Base-by-base conservation (phyloP, 2,888 invertebrate species). In the Agrilus mali region DNA sequence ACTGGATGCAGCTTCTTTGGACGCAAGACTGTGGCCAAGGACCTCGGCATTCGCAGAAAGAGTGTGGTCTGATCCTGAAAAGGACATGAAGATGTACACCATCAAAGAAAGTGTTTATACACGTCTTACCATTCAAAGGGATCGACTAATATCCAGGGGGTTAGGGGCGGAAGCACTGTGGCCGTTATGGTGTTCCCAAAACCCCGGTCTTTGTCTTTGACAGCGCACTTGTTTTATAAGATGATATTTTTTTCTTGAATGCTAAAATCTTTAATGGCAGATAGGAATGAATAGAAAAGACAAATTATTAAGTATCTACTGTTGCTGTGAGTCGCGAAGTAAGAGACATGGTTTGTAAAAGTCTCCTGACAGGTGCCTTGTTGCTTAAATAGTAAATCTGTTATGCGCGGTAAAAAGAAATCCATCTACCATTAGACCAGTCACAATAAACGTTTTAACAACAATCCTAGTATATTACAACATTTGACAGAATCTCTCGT, bases 1-100 rank as follows among this genome's bases (percentile, higher is more conserved):
- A 68, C 75, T 81, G 34, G 83, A 79, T 47, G 75, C 82, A 55
- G 73, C 74, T 41, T 80, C 82, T 40, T 63, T 87, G 53, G 87
- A 87, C 61, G 77, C 82, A 51, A 75, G 88, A 57, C 68, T 89
- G 56, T 89, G 88, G 88, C 89, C 89, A 33, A 71, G 89, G 46
- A 73, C 82, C 4, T 82, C 87, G 0, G 89, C 89, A 2, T 67
- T 88, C 50, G 88, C 82, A 0, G 89, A 89, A 68, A 73, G 89
- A 52, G 66, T 86, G 50, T 85, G 85, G 85, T 72, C 75, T 36
- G 82, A 82, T 59, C 70, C 72, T 35, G 70, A 70, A 38, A 43
- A 58, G 10, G 60, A 60, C 42, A 38, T 49, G 8, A 50, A 53
- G 15, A 55, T 55, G 60, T 48, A 53, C 20, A 66, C 62, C 55